phyloP scores from a whole-genome alignment of 2,113 vertebrate species.

The Carettochelys insculpta region DNA sequence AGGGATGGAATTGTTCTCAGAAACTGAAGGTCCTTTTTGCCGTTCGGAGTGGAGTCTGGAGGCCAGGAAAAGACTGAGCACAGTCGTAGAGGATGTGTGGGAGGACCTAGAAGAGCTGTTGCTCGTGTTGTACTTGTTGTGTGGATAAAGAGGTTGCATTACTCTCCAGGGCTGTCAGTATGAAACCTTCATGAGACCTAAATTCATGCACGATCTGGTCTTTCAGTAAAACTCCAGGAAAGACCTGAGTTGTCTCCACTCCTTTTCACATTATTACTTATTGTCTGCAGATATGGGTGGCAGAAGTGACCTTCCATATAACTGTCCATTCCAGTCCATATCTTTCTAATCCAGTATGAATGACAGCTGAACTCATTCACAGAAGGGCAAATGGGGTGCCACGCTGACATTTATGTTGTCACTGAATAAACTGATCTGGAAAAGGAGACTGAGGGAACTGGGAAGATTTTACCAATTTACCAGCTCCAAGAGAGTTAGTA shows the following conservation, averaged over 20 bases:
- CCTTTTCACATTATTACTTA: background rate
- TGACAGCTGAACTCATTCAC: rapidly evolving
- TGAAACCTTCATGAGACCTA: background rate
- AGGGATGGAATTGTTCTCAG: background rate
- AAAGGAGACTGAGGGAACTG: background rate
- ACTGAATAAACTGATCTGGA: background rate
- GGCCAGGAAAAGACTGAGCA: background rate
- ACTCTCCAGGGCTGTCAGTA: rapidly evolving
- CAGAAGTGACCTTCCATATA: background rate
- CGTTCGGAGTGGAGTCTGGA: background rate
- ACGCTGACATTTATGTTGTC: too few relatives aligned
- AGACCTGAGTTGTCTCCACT: background rate
- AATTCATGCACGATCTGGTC: background rate
- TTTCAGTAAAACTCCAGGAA: background rate
- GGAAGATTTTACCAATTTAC: background rate
- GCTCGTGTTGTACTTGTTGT: background rate
- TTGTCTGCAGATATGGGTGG: background rate
- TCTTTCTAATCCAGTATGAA: background rate
- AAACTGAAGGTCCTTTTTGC: background rate
- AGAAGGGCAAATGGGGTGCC: too few relatives aligned
- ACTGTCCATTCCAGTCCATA: background rate
- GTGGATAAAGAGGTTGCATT: background rate
- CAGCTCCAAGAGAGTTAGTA: background rate
- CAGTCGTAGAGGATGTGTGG: rapidly evolving
- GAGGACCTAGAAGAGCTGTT: background rate